phyloP scores from a whole-genome alignment of 2,888 invertebrate genomes.

The Epirrhoe alternata region DNA sequence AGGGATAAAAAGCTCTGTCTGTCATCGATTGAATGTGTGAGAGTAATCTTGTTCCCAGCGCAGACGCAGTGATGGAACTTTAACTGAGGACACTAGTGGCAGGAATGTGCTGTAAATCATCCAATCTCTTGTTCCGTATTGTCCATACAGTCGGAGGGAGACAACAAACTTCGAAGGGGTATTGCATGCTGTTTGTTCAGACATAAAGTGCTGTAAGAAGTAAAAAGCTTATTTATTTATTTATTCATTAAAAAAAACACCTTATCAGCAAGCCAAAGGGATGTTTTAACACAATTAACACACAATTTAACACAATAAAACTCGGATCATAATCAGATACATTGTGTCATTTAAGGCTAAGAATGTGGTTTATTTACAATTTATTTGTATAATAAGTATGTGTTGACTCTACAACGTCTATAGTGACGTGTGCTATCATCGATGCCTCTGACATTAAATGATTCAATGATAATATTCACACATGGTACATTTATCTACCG shows the following conservation, averaged over 20 bases:
- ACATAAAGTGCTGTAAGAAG: not conserved
- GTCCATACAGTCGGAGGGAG: constrained; percentile 19
- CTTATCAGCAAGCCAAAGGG: no score
- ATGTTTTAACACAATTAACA: no score
- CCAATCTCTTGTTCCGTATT: constrained; percentile 45
- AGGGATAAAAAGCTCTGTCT: constrained; percentile 64
- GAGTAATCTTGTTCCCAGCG: constrained; percentile 74
- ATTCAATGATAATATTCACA: constrained; percentile 47
- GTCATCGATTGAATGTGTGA: constrained; percentile 65
- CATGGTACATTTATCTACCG: constrained; percentile 39
- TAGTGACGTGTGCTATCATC: not conserved
- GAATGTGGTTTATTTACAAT: not conserved
- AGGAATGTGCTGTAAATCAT: constrained; percentile 79
- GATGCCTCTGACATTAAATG: constrained; percentile 47
- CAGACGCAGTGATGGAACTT: constrained; percentile 59
- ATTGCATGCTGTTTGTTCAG: not conserved
- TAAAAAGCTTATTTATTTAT: not conserved
- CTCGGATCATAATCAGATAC: no score
- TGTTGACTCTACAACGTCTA: constrained; percentile 26
- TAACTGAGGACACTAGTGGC: constrained; percentile 41
- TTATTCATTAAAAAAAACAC: no score
- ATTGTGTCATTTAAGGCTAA: no score
- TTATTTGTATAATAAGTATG: not conserved
- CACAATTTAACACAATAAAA: no score
- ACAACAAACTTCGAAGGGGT: not conserved